Evolutionary conservation across 2,797 vertebrate genomes (phyloP), one percentile per base, ranked within the genome.

Genomic region (Pipistrellus nathusii): DNA sequence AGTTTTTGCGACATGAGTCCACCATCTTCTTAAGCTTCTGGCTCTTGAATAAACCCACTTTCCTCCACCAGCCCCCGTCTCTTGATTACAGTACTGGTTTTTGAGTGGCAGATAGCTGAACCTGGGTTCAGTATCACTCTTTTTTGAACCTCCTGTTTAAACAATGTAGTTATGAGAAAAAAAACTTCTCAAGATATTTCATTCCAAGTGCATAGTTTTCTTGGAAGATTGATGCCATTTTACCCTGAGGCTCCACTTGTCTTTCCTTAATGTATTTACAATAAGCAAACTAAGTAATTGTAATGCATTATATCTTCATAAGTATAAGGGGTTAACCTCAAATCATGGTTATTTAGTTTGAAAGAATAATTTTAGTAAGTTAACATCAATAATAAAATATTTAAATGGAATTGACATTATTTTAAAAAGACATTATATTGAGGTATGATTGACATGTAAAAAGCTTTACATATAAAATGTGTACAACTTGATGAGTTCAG

Each of bases 331-430:
- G 8, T 77, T 59, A 87, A 35, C 6, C n/a, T 73, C 27, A 81
- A 77, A 44, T 44, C 3, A 41, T 30, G 15, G 30, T 30, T 71
- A 78, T 71, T 85, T 77, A 72, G 72, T 77, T 77, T 71, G 71
- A 83, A 95, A 85, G 20, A 32, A 1, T 13, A 2, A 38, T 85
- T 76, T 62, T 55, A 90, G 15, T 76, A 77, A 32, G 3, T 71
- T 62, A 69, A 41, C 17, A 62, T 62, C 32, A 35, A 83, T 44
- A 30, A 86, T 77, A 76, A 96, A 83, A 66, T 14, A 69, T 91
- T 80, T 68, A 78, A 76, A n/a, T 66, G 41, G 1, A 93, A 55
- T 59, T 59, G 27, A n/a, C 6, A 46, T 77, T 46, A 46, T 76
- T 76, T 48, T 2, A 11, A 69, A 55, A 55, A 89, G 8, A 44